phyloP scores from a whole-genome alignment of 1,140 invertebrate genomes.

The Drosophila melanogaster region Release_6_plus_ISO1_MT NT_033777.3:19982001-19982500 shows the following conservation, averaged over 20 bases:
- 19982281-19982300: slow-evolving; percentile 27
- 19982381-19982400: slow-evolving; percentile 7
- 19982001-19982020: slow-evolving; percentile 3
- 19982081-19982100: slow-evolving; percentile 49
- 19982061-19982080: slow-evolving; percentile 44
- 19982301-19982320: slow-evolving; percentile 20
- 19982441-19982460: slow-evolving; percentile 19
- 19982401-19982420: slow-evolving; percentile 5
- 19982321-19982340: slow-evolving; percentile 12
- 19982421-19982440: slow-evolving; percentile 22
- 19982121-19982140: slow-evolving; percentile 79
- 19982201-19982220: slow-evolving; percentile 2
- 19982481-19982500: slow-evolving; percentile 2
- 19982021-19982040: slow-evolving; percentile 51
- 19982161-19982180: slow-evolving; percentile 11
- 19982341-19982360: slow-evolving; percentile 19
- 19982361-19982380: slow-evolving; percentile 24
- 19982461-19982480: slow-evolving; percentile 4
- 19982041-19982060: slow-evolving; percentile 65
- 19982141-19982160: slow-evolving; percentile 63
- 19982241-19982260: slow-evolving; percentile 40
- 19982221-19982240: slow-evolving; percentile 20
- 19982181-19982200: neutral
- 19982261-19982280: slow-evolving; percentile 17
- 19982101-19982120: slow-evolving; percentile 75